A percentile compares a stretch with the other conserved stretches of the same genome.
Conservation (phyloP, 2,113 vertebrate species). For the Forbesichthys agassizii region DNA sequence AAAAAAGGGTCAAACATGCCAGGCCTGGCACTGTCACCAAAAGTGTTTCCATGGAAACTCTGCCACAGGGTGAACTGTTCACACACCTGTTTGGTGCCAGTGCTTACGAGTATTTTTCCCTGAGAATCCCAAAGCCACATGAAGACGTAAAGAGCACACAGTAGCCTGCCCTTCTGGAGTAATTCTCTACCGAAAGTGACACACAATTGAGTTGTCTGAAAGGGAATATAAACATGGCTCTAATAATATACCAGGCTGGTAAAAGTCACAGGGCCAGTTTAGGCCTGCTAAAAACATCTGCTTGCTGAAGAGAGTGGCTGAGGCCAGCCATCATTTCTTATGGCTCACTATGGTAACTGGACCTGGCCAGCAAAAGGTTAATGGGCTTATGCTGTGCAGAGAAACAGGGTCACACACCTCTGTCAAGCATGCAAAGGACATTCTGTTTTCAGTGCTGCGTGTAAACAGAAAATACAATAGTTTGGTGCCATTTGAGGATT, state of each 20-base stretch:
- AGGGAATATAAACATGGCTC: conserved; percentile 60
- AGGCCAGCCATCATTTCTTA: conserved; percentile 67
- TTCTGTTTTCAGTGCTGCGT: conserved; percentile 52
- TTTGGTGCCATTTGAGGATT: conserved; percentile 54
- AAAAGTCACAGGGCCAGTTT: conserved; percentile 50
- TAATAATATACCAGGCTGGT: conserved; percentile 63
- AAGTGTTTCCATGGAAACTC: conserved; percentile 65
- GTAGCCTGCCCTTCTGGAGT: conserved; percentile 46
- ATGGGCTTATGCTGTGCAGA: conserved; percentile 74
- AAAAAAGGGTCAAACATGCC: conserved; percentile 56
- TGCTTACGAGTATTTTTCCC: conserved; percentile 54
- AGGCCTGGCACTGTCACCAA: conserved; percentile 48
- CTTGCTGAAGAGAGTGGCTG: conserved; percentile 61
- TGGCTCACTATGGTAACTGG: conserved; percentile 75
- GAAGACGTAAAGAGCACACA: conserved; percentile 52
- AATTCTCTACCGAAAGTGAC: conserved; percentile 49
- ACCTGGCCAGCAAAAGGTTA: conserved; percentile 71
- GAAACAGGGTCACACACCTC: conserved; percentile 71
- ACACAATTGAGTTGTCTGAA: conserved; percentile 57
- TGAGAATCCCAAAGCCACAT: conserved; percentile 60
- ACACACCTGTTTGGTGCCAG: conserved; percentile 53
- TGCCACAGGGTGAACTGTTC: conserved; percentile 55
- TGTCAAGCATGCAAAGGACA: conserved; percentile 72
- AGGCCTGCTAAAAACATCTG: conserved; percentile 64
- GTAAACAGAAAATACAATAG: conserved; percentile 70